These are phyloP conservation scores for Mormyrus proboscirostris DNA, from an alignment of 2,797 vertebrate genomes.

Conservation along the genomic window DNA sequence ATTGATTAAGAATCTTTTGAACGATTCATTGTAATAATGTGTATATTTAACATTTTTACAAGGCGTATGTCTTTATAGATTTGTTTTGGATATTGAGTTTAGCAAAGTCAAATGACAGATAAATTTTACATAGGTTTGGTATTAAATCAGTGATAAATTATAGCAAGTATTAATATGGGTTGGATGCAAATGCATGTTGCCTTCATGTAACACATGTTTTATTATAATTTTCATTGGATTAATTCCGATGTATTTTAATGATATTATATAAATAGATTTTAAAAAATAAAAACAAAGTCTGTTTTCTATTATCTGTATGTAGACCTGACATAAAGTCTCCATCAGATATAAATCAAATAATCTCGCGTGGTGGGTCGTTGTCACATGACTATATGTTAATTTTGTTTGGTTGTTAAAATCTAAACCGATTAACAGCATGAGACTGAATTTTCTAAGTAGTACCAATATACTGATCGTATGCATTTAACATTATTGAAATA, in stretches of 20 bases:
- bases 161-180: not conserved
- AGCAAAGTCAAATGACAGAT: not conserved
- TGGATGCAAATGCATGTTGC: not conserved
- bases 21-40: not conserved
- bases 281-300: not conserved
- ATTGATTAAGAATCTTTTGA: not conserved
- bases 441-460: not conserved
- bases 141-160: not conserved
- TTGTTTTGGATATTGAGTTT: not conserved
- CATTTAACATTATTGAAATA: not conserved
- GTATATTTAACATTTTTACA: not conserved
- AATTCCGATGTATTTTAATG: not conserved
- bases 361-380: not conserved
- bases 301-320: not conserved
- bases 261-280: not conserved
- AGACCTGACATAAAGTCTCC: not conserved
- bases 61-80: not conserved
- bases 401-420: not conserved
- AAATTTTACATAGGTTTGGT: not conserved
- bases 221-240: not conserved
- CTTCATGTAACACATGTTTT: not conserved
- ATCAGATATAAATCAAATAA: not conserved
- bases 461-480: not conserved
- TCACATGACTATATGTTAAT: not conserved
- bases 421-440: not conserved